Percentiles rank a stretch among this genome's conserved stretches.
Evolutionary conservation across 2,888 invertebrate species (phyloP).

Genomic region (Ctena decussata): DNA sequence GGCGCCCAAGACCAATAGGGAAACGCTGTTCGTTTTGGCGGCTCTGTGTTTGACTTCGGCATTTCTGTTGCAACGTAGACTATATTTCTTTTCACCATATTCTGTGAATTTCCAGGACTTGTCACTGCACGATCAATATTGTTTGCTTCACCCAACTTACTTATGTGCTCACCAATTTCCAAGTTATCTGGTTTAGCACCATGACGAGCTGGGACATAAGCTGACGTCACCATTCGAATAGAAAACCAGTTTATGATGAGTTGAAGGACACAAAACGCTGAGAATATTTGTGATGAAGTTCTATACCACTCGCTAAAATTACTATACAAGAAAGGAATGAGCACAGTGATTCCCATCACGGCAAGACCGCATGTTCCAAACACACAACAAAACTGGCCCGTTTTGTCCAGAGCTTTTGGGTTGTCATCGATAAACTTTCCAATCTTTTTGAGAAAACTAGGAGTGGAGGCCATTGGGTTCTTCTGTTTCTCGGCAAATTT

Average conservation of each 20-base stretch:
- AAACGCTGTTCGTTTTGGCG: constrained; percentile 68
- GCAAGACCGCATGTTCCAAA: constrained; percentile 63
- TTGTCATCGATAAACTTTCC: background rate
- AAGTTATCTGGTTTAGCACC: constrained; percentile 54
- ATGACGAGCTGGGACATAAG: constrained; percentile 69
- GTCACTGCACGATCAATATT: background rate
- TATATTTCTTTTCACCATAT: constrained; percentile 15
- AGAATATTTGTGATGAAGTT: constrained; percentile 49
- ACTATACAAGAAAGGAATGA: constrained; percentile 76
- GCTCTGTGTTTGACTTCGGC: constrained; percentile 22
- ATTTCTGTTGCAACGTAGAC: constrained; percentile 61
- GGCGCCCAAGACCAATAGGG: constrained; percentile 85
- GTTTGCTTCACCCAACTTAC: background rate
- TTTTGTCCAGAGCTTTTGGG: background rate
- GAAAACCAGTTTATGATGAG: constrained; percentile 80
- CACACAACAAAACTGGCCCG: constrained; percentile 47
- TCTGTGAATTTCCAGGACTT: too few species aligned
- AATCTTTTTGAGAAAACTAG: too few species aligned
- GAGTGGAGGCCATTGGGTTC: too few species aligned
- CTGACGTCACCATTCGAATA: constrained; percentile 75
- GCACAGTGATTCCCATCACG: constrained; percentile 67
- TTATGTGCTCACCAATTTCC: constrained; percentile 39
- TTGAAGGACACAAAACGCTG: constrained; percentile 74
- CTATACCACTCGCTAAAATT: constrained; percentile 26
- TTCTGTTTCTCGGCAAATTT: too few species aligned